A percentile compares a stretch with the other conserved stretches of the same genome.
Evolutionary conservation across 2,888 invertebrate genomes (phyloP).

Genomic region (Synanthedon formicaeformis): DNA sequence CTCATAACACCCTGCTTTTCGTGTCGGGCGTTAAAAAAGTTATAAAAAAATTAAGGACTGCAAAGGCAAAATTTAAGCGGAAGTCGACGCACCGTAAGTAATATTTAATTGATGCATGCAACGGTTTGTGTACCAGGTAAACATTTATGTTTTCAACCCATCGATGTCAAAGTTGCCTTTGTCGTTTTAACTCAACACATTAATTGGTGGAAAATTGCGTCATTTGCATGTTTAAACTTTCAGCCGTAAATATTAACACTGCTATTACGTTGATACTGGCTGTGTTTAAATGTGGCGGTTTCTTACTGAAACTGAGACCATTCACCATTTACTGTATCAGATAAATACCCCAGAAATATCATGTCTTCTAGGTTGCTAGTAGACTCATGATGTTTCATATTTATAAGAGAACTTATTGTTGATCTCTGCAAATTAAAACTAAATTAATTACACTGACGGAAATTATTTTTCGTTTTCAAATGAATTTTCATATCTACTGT

Average conservation of each 20-base stretch:
- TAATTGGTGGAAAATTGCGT: constrained; percentile 63
- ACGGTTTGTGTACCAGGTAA: constrained; percentile 53
- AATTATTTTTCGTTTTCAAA: no score
- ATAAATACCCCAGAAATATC: no score
- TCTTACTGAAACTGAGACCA: no score
- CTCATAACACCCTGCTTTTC: no score
- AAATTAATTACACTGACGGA: no score
- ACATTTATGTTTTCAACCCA: constrained; percentile 53
- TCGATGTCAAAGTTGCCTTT: constrained; percentile 47
- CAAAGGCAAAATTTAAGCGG: constrained; percentile 26
- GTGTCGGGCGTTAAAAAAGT: constrained; percentile 11
- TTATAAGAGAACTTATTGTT: no score
- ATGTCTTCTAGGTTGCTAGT: no score
- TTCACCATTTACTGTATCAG: no score
- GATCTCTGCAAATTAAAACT: no score
- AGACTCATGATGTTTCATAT: no score
- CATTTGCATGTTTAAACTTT: constrained; percentile 54
- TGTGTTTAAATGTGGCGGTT: no score
- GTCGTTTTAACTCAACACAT: constrained; percentile 55
- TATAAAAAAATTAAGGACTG: constrained; percentile 1
- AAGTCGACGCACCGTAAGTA: constrained; percentile 43
- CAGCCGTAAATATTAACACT: constrained; percentile 50
- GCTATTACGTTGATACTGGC: constrained; percentile 29
- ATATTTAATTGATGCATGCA: constrained; percentile 65
- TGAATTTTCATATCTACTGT: no score